Evolutionary conservation across 2,797 vertebrate genomes (phyloP).

Genomic region (Mus caroli): DNA sequence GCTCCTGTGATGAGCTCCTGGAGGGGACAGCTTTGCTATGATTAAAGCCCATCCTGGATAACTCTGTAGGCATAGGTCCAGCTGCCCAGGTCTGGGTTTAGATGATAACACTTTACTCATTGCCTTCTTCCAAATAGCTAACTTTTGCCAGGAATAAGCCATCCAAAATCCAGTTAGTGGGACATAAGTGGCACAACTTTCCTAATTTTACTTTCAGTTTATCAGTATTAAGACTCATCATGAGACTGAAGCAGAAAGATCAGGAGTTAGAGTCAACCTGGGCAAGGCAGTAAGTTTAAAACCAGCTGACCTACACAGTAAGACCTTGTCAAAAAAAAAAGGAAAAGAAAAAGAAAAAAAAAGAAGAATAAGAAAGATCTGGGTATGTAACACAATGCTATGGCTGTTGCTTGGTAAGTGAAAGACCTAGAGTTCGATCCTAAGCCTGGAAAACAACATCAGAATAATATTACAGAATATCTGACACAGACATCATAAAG

Average conservation of each 20-base stretch:
- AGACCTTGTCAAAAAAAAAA: not conserved
- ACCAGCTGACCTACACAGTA: not conserved
- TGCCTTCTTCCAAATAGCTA: not conserved
- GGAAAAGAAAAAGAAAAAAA: not conserved
- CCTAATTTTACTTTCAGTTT: not conserved
- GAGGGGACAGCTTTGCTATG: not conserved
- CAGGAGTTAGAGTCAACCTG: not conserved
- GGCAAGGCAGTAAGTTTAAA: not conserved
- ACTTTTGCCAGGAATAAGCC: not conserved
- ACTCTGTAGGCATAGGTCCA: not conserved
- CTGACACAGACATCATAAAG: not conserved
- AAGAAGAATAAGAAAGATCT: not conserved
- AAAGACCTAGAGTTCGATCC: not conserved
- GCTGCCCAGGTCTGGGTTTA: constrained; percentile 13
- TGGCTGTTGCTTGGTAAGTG: not conserved
- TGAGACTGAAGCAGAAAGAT: too few relatives aligned
- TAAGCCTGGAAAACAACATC: not conserved
- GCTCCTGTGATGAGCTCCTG: constrained; percentile 10
- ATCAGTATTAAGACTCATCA: not conserved
- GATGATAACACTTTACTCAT: constrained; percentile 14
- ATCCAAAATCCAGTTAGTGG: not conserved
- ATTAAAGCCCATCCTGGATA: not conserved
- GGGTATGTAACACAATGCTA: too few relatives aligned
- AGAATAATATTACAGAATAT: not conserved
- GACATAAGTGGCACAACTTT: not conserved